Evolutionary conservation across 2,113 vertebrate species (phyloP).

Genomic region (Sapajus apella): DNA sequence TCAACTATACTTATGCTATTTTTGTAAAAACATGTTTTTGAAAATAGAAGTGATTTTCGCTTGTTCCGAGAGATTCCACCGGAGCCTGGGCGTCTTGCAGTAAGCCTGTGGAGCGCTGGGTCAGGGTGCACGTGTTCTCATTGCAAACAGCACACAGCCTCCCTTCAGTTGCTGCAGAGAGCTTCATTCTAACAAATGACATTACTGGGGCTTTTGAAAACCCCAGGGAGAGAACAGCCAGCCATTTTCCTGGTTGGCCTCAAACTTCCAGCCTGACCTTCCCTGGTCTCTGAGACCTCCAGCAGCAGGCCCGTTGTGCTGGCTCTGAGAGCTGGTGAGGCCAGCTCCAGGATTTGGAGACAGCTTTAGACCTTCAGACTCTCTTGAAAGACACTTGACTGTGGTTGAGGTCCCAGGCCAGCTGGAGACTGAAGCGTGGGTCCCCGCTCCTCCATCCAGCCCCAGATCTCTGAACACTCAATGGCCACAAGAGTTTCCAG

Average conservation of each 20-base stretch:
- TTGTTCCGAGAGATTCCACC: not conserved
- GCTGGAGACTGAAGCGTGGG: not conserved
- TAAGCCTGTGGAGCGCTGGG: not conserved
- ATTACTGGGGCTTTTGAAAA: not conserved
- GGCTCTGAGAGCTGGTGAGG: not conserved
- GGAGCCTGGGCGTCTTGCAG: not conserved
- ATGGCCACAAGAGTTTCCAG: not conserved
- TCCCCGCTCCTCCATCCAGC: accelerated
- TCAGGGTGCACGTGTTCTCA: accelerated
- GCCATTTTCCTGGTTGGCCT: not conserved
- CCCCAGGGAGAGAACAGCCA: not conserved
- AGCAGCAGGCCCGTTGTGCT: no score
- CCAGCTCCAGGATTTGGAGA: not conserved
- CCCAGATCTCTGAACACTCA: not conserved
- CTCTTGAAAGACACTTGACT: not conserved
- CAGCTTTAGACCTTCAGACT: not conserved
- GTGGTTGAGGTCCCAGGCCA: not conserved
- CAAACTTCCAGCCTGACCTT: not conserved
- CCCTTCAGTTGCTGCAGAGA: not conserved
- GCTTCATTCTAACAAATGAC: not conserved
- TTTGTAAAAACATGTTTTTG: not conserved
- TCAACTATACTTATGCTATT: not conserved
- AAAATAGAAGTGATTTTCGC: not conserved
- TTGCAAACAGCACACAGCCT: accelerated
- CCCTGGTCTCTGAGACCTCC: not conserved